Conservation (phyloP, 1,140 invertebrate genomes). For the Meloidogyne hapla region DNA sequence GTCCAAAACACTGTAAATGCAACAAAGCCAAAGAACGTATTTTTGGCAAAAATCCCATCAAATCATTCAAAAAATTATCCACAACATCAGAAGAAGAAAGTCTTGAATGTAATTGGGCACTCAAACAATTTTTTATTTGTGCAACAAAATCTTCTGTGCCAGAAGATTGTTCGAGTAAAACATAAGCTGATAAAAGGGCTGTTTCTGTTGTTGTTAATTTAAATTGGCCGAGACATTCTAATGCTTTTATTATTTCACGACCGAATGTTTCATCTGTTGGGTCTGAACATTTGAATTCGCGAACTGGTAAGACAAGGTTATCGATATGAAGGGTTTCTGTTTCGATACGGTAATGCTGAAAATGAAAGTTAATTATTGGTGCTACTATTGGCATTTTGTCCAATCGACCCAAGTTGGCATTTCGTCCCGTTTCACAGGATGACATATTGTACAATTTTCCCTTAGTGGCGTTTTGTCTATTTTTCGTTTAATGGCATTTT, state of each 20-base stretch:
- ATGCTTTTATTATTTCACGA: constrained; percentile 33
- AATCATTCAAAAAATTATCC: constrained; percentile 28
- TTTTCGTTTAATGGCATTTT: too few species aligned
- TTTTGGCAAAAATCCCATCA: constrained; percentile 26
- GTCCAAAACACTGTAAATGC: constrained; percentile 22
- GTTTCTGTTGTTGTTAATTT: constrained; percentile 38
- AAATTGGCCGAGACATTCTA: constrained; percentile 39
- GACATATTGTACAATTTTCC: too few species aligned
- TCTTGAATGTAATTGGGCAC: constrained; percentile 19
- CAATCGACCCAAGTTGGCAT: not conserved
- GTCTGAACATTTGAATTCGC: constrained; percentile 35
- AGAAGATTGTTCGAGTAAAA: constrained; percentile 33
- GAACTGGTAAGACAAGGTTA: constrained; percentile 31
- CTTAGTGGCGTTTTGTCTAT: not conserved
- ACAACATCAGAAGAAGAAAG: constrained; percentile 23
- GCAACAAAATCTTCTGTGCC: constrained; percentile 29
- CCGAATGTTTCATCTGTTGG: constrained; percentile 34
- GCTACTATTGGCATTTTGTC: not conserved
- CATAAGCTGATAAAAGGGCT: constrained; percentile 39
- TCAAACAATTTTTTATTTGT: constrained; percentile 36
- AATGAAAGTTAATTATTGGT: not conserved
- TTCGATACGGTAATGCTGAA: constrained; percentile 29
- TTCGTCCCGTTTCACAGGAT: not conserved
- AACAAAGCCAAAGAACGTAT: constrained; percentile 11
- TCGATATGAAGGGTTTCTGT: constrained; percentile 32